phyloP scores from a whole-genome alignment of 1,140 invertebrate genomes.

The Drosophila ercepeae region DNA sequence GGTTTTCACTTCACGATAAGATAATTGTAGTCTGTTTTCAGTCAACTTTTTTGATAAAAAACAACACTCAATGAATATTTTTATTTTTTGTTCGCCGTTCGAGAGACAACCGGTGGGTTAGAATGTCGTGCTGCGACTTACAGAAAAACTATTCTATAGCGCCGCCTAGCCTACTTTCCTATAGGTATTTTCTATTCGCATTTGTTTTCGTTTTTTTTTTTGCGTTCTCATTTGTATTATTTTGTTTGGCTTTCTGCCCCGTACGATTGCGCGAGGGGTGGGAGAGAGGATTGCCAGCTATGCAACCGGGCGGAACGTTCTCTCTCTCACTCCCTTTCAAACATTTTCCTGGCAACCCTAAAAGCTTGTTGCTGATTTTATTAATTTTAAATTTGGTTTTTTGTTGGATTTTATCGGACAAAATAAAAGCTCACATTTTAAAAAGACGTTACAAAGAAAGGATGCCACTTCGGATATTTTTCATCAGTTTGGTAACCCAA shows the following conservation, averaged over 20 bases:
- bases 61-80: constrained; percentile 6
- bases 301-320: constrained; percentile 29
- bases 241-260: constrained; percentile 60
- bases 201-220: constrained; percentile 33
- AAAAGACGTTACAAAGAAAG: not conserved
- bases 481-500: not conserved
- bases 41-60: not conserved
- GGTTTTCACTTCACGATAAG: constrained; percentile 15
- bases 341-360: too few relatives aligned
- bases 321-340: too few relatives aligned
- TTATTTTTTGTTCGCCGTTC: not conserved
- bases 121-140: constrained; percentile 58
- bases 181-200: constrained; percentile 40
- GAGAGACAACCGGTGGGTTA: constrained; percentile 34
- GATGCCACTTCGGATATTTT: not conserved
- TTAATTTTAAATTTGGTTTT: not conserved
- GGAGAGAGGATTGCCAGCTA: constrained; percentile 10
- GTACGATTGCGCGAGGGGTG: not conserved
- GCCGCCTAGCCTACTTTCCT: constrained; percentile 59
- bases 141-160: constrained; percentile 41
- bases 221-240: constrained; percentile 44
- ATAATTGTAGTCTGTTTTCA: constrained; percentile 9
- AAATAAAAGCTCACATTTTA: not conserved
- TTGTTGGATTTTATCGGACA: not conserved
- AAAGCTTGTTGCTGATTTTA: too few relatives aligned